Percentiles rank a stretch among this genome's conserved stretches.
Conservation (phyloP, 2,113 vertebrate genomes). For the Pterocles burchelli region DNA sequence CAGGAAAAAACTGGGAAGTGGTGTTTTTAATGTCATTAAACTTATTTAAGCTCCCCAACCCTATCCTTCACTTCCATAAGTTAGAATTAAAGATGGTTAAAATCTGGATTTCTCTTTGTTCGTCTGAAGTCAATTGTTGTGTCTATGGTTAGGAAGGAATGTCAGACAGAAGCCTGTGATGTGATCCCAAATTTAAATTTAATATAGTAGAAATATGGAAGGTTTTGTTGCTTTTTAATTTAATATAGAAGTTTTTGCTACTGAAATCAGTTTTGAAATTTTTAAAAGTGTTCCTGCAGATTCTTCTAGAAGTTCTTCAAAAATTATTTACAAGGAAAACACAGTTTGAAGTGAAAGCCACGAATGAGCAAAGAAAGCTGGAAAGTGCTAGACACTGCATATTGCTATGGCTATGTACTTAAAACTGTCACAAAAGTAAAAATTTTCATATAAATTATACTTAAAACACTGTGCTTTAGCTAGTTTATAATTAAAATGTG, state of each 20-base stretch:
- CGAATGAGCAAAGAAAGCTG: not conserved
- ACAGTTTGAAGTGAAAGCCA: not conserved
- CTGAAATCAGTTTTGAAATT: not conserved
- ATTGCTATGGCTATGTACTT: not conserved
- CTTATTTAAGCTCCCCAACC: not conserved
- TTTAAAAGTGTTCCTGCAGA: not conserved
- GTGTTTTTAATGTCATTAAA: not conserved
- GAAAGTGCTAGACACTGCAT: not conserved
- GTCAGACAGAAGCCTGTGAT: not conserved
- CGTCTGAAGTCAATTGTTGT: not conserved
- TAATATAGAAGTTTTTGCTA: not conserved
- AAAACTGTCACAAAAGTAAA: not conserved
- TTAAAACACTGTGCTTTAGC: rapidly evolving
- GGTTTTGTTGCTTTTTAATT: not conserved
- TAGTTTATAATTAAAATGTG: not conserved
- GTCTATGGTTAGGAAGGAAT: not conserved
- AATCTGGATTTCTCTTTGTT: not conserved
- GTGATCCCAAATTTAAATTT: not conserved
- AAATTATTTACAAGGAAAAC: not conserved
- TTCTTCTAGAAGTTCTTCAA: not conserved
- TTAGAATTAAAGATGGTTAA: not conserved
- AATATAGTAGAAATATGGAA: not conserved
- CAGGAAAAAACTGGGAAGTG: not conserved
- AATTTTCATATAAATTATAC: not conserved
- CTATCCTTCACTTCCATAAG: not conserved